Conservation (phyloP, 2,888 invertebrate genomes). For the Stenotaenia linearis region DNA sequence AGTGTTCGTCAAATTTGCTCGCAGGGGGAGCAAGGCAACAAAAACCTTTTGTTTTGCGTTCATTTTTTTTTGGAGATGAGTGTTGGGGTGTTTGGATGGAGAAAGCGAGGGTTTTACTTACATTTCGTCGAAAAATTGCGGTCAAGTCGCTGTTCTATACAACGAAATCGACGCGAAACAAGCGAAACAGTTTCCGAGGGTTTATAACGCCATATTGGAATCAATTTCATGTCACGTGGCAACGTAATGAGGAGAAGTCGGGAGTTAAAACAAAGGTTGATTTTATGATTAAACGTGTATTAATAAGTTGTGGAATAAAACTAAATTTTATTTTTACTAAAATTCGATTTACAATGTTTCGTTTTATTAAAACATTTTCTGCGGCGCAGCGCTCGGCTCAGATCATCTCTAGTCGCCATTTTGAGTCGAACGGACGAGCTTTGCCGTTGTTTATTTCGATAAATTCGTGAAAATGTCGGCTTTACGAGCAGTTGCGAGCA, state of each 20-base stretch:
- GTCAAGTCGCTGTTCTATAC: background rate
- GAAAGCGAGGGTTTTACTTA: background rate
- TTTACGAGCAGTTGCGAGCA: background rate
- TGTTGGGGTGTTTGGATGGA: no score
- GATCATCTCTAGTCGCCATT: background rate
- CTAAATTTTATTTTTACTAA: no score
- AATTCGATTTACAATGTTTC: no score
- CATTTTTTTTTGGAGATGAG: no score
- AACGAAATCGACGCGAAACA: background rate
- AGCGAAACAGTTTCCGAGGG: background rate
- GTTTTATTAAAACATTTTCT: no score
- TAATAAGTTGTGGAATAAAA: no score
- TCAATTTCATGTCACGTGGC: conserved; percentile 4
- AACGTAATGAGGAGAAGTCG: background rate
- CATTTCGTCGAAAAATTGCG: background rate
- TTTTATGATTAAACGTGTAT: no score
- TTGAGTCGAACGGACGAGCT: background rate
- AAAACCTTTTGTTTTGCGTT: no score
- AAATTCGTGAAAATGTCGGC: background rate
- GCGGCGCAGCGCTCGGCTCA: no score
- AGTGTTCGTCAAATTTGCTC: no score
- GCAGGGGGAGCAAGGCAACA: no score
- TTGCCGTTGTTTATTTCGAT: background rate
- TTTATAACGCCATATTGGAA: conserved; percentile 1
- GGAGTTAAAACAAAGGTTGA: no score